phyloP scores from a whole-genome alignment of 2,113 vertebrate genomes.

The Falcunculus frontatus region DNA sequence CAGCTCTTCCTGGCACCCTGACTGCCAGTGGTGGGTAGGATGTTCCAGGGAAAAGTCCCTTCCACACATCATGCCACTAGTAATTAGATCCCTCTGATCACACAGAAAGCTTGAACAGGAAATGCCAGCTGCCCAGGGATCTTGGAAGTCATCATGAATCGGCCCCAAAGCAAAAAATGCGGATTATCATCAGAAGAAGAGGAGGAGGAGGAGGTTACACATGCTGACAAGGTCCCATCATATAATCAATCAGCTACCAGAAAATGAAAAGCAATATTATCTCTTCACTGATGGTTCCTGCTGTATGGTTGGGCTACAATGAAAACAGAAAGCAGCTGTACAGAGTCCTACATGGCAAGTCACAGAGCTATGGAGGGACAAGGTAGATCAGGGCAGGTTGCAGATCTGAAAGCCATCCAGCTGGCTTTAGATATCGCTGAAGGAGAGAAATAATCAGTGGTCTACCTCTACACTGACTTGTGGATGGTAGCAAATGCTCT shows the following conservation, averaged over 20 bases:
- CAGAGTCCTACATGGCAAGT: rapidly evolving
- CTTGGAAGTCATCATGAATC: not conserved
- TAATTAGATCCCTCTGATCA: not conserved
- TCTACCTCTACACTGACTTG: not conserved
- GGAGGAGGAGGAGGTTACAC: not conserved
- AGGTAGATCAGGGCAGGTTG: not conserved
- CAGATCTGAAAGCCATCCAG: not conserved
- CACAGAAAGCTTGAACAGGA: not conserved
- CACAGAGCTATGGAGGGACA: not conserved
- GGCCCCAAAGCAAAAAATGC: not conserved
- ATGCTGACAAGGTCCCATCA: not conserved
- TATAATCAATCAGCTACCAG: not conserved
- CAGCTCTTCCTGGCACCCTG: not conserved
- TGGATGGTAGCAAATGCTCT: not conserved
- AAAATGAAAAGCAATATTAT: not conserved
- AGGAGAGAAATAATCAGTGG: not conserved
- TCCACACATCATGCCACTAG: not conserved
- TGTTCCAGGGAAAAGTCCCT: not conserved
- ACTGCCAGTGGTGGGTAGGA: not conserved
- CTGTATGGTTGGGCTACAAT: rapidly evolving
- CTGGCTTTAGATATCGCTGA: not conserved
- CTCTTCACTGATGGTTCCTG: not conserved
- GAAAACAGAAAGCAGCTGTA: not conserved
- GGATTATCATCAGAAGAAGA: not conserved
- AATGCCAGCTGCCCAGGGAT: not conserved